phyloP scores from a whole-genome alignment of 2,113 vertebrate species.

The Sapayoa aenigma region DNA sequence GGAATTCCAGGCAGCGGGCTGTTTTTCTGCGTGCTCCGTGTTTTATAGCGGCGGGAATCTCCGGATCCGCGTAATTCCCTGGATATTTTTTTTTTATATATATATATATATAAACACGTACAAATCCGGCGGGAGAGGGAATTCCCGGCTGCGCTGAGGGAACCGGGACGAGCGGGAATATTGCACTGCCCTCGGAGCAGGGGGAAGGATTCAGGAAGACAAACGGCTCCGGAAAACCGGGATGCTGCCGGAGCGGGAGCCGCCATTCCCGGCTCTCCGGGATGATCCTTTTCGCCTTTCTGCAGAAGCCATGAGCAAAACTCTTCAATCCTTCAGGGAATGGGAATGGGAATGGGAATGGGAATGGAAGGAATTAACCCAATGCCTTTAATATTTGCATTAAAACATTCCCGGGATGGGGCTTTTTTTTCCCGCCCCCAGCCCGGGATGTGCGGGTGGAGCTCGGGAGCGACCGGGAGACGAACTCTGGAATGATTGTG shows the following conservation, averaged over 20 bases:
- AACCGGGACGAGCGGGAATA: not conserved
- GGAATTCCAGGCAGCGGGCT: not conserved
- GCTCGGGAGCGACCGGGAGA: not conserved
- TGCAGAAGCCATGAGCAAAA: slow-evolving; percentile 67
- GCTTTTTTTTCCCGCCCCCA: too few relatives aligned
- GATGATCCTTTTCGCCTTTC: not conserved
- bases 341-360: not conserved
- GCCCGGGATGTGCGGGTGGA: not conserved
- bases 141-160: not conserved
- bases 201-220: not conserved
- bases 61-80: not conserved
- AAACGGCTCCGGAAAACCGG: too few relatives aligned
- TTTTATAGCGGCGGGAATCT: not conserved
- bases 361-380: slow-evolving; percentile 33
- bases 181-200: not conserved
- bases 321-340: slow-evolving; percentile 62
- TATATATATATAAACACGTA: not conserved
- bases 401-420: not conserved
- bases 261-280: not conserved
- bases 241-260: not conserved
- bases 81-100: not conserved
- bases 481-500: not conserved
- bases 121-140: not conserved
- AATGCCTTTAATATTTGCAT: slow-evolving; percentile 56
- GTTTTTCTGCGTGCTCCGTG: not conserved